phyloP scores from a whole-genome alignment of 2,888 invertebrate genomes.

The Eristalis tenax region DNA sequence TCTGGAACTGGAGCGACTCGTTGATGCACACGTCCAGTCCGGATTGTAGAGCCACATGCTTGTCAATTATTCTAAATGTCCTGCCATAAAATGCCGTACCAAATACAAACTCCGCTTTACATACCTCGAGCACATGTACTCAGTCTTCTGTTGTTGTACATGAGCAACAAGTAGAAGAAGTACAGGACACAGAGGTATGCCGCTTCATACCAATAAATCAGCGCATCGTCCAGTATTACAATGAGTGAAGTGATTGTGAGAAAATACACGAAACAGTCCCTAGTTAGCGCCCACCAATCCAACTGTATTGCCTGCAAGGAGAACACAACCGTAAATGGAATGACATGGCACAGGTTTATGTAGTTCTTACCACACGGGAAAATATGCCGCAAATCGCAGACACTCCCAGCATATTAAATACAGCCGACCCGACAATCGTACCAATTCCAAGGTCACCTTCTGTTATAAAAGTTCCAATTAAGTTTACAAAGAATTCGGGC shows the following conservation, averaged over 20 bases:
- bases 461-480: slow-evolving; percentile 92
- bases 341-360: neutral
- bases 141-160: slow-evolving; percentile 47
- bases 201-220: slow-evolving; percentile 93
- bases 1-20: too few species aligned
- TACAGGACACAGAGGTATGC: slow-evolving; percentile 84
- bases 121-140: slow-evolving; percentile 31
- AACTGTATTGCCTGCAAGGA: slow-evolving; percentile 86
- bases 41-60: too few species aligned
- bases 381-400: slow-evolving; percentile 91
- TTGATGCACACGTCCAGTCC: too few species aligned
- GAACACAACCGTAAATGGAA: slow-evolving; percentile 4
- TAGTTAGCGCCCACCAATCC: slow-evolving; percentile 93
- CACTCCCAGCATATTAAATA: slow-evolving; percentile 91
- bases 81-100: too few species aligned
- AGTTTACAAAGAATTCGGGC: slow-evolving; percentile 94
- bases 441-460: slow-evolving; percentile 92
- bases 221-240: slow-evolving; percentile 90
- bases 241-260: slow-evolving; percentile 92
- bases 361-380: slow-evolving; percentile 86
- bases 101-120: neutral
- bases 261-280: slow-evolving; percentile 90
- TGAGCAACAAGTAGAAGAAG: slow-evolving; percentile 74
- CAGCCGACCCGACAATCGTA: slow-evolving; percentile 91
- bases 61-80: too few species aligned